phyloP scores from a whole-genome alignment of 2,113 vertebrate species.

The Promerops cafer region DNA sequence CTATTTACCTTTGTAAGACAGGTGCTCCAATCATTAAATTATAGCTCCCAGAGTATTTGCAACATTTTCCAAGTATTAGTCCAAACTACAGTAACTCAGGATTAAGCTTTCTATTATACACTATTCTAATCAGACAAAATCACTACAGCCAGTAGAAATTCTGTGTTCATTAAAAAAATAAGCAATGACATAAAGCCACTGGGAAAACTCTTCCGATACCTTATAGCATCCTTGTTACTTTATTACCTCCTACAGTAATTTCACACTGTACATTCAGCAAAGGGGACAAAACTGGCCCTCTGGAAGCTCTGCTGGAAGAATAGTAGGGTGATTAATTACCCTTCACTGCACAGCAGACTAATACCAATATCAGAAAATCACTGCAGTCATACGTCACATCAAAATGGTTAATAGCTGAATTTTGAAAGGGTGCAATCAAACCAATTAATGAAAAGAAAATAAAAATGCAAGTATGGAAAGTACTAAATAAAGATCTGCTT shows the following conservation, averaged over 20 bases:
- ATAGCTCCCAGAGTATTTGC: background rate
- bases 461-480: background rate
- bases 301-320: background rate
- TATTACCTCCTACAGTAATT: slow-evolving; percentile 3
- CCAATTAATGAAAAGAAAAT: slow-evolving; percentile 52
- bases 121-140: background rate
- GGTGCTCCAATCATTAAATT: background rate
- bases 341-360: background rate
- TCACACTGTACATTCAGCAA: background rate
- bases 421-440: slow-evolving; percentile 43
- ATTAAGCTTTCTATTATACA: background rate
- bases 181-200: background rate
- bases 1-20: background rate
- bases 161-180: background rate
- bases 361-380: slow-evolving; percentile 24
- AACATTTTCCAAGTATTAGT: background rate
- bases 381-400: slow-evolving; percentile 12
- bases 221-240: background rate
- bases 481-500: slow-evolving; percentile 41
- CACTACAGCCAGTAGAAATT: background rate
- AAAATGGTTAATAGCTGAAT: slow-evolving; percentile 25
- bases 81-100: background rate
- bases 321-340: slow-evolving; percentile 22
- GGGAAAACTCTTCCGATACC: background rate
- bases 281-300: background rate